These are phyloP conservation scores for Brachyopa scutellaris DNA, from an alignment of 2,888 invertebrate species.

Conservation along the genomic window DNA sequence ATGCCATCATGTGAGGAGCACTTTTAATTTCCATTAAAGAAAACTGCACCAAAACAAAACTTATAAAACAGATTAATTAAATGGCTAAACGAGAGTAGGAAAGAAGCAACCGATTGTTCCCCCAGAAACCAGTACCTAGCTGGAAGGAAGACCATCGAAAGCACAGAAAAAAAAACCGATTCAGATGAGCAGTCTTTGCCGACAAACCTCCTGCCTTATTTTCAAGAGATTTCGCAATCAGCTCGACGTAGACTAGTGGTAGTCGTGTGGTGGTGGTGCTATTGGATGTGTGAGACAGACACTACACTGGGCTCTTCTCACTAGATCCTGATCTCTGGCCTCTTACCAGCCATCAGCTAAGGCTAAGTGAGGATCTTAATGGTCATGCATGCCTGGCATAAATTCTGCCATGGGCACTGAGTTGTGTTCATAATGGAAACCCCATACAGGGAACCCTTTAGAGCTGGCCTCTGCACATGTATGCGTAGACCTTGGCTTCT, in stretches of 20 bases:
- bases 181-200: constrained; percentile 73
- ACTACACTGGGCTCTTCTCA: constrained; percentile 22
- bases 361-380: constrained; percentile 67
- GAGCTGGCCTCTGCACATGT: constrained; percentile 11
- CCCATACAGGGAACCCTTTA: constrained; percentile 12
- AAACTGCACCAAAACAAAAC: constrained; percentile 60
- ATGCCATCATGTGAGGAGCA: constrained; percentile 36
- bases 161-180: background rate
- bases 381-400: constrained; percentile 65
- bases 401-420: constrained; percentile 46
- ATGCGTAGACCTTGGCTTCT: constrained; percentile 69
- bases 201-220: constrained; percentile 82
- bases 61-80: constrained; percentile 70
- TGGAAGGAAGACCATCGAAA: background rate
- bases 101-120: background rate
- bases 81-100: constrained; percentile 12
- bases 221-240: constrained; percentile 68
- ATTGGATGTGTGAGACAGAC: constrained; percentile 45
- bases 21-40: constrained; percentile 67
- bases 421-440: background rate
- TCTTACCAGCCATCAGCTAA: background rate
- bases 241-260: background rate
- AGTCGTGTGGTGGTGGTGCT: background rate
- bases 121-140: background rate
- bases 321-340: constrained; percentile 68